Conservation (phyloP, 1,140 invertebrate genomes). For the Drosophila elegans region DNA sequence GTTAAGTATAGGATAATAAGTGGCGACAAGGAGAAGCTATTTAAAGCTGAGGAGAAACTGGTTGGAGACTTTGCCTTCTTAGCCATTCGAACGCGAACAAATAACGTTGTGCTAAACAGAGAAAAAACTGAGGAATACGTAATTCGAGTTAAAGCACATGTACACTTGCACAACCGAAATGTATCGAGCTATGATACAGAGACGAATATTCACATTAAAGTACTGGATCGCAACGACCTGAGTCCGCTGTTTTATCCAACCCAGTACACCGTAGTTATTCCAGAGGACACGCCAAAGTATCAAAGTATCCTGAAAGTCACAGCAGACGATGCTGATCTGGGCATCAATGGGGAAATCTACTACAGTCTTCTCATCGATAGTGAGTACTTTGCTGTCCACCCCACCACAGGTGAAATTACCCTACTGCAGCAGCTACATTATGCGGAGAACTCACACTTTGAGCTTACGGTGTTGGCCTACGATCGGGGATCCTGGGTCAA, state of each 20-base stretch:
- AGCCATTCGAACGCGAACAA: constrained; percentile 93
- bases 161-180: constrained; percentile 86
- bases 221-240: constrained; percentile 96
- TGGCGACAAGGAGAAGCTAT: constrained; percentile 95
- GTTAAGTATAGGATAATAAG: constrained; percentile 93
- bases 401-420: constrained; percentile 94
- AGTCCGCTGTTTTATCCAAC: constrained; percentile 95
- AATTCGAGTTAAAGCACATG: constrained; percentile 90
- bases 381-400: constrained; percentile 95
- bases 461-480: constrained; percentile 92
- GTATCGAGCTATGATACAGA: constrained; percentile 89
- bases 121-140: constrained; percentile 94
- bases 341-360: constrained; percentile 97
- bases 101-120: constrained; percentile 94
- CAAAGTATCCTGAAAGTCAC: constrained; percentile 90
- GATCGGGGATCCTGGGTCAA: constrained; percentile 91
- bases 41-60: constrained; percentile 94
- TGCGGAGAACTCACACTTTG: constrained; percentile 89
- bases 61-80: constrained; percentile 98
- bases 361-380: constrained; percentile 95
- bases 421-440: constrained; percentile 92
- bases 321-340: constrained; percentile 97
- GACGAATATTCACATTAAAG: constrained; percentile 91
- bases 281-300: constrained; percentile 95
- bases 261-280: constrained; percentile 94